Base-by-base conservation (phyloP, 2,888 invertebrate species). In the Aphidius colemani region DNA sequence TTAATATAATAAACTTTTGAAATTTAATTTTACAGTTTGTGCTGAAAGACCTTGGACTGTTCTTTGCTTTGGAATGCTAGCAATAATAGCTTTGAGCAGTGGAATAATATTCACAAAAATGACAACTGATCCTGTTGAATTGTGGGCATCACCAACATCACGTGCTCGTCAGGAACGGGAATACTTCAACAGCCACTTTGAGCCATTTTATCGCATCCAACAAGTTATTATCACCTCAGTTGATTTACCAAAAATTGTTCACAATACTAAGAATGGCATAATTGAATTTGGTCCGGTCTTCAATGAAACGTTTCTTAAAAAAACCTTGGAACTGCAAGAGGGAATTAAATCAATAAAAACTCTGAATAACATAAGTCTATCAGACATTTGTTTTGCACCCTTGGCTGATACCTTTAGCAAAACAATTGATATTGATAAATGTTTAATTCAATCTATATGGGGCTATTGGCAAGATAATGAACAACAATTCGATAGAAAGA, bases 121-220 rank as follows among this genome's bases (percentile, higher is more conserved):
- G 53, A 95, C 94, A 0, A 97, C 96, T 0, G 92, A 98, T 85
- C 98, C 98, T 0, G 96, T 98, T 0, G 92, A 98, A 80, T 85
- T 99, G 64, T 99, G 99, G 99, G 97, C 98, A 0, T 89, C 97
- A 0, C 93, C 96, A 0, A 85, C 85, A 62, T 96, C 96, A 0
- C 87, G 92, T 53, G 93, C 96, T 0, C 88, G 98, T 0, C 76
- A 90, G n/a, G 97, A 99, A 82, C 88, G 93, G 66, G 89, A 93
- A 66, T 97, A 90, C 84, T 99, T 94, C 81, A 97, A 99, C 82
- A 87, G 90, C 1, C 90, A 95, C 75, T 99, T 99, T 83, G 91
- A 93, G 75, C 96, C 96, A 0, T 97, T 97, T 84, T 96, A 94
- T 82, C 87, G 96, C 67, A 93, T 93, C 9, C 96, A 97, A 82